Conservation (phyloP, 2,888 invertebrate species). For the Macrosoma leucophasiata region DNA sequence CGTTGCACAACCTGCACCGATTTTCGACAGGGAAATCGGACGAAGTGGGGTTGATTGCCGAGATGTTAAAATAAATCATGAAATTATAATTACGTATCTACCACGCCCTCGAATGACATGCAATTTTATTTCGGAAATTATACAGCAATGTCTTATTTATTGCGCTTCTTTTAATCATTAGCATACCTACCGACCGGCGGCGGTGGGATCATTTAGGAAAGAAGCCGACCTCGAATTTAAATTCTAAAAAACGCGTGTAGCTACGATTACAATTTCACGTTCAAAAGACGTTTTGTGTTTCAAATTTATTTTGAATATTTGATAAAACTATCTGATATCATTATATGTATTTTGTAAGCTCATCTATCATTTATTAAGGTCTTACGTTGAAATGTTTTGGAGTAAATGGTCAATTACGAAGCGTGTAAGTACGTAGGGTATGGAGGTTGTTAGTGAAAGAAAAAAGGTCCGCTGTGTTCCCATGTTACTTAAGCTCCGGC, state of each 20-base stretch:
- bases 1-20: constrained; percentile 54
- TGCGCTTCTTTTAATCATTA: constrained; percentile 55
- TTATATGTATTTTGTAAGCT: constrained; percentile 17
- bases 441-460: no score
- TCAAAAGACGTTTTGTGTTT: constrained; percentile 8
- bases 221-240: constrained; percentile 49
- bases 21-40: constrained; percentile 53
- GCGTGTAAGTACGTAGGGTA: no score
- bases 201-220: constrained; percentile 43
- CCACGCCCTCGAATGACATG: constrained; percentile 63
- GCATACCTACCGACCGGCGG: constrained; percentile 35
- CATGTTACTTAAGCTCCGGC: constrained; percentile 48
- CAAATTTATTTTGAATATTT: no score
- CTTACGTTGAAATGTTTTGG: no score
- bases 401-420: no score
- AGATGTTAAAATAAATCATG: constrained; percentile 59
- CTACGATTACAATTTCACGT: constrained; percentile 5
- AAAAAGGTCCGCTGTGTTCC: constrained; percentile 46
- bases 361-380: no score
- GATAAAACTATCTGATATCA: constrained; percentile 9
- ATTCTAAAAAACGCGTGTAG: constrained; percentile 31
- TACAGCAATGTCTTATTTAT: constrained; percentile 60
- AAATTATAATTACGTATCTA: constrained; percentile 58
- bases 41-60: constrained; percentile 10
- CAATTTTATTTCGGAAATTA: constrained; percentile 64